A percentile compares a stretch with the other conserved stretches of the same genome.
These are phyloP conservation scores for Pammene aurita DNA, from an alignment of 2,888 invertebrate genomes.

Conservation along the genomic window DNA sequence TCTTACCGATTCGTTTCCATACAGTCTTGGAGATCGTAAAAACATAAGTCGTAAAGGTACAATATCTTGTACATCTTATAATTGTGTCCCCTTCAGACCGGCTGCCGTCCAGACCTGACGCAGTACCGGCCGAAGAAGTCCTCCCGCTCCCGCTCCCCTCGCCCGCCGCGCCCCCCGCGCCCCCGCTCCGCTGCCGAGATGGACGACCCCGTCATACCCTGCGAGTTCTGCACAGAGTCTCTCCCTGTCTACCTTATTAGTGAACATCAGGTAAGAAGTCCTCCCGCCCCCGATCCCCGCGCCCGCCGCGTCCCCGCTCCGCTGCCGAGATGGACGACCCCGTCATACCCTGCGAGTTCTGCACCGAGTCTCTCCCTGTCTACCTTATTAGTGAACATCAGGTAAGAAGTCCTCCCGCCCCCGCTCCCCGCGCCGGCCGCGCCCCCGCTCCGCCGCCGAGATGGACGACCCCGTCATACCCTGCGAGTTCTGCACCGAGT, in stretches of 20 bases:
- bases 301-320: constrained; percentile 24
- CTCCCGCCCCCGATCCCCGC: constrained; percentile 26
- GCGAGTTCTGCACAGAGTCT: constrained; percentile 72
- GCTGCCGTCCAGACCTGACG: constrained; percentile 68
- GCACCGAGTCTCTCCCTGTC: constrained; percentile 65
- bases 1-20: too few relatives aligned
- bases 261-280: constrained; percentile 67
- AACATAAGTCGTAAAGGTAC: too few relatives aligned
- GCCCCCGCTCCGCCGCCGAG: constrained; percentile 18
- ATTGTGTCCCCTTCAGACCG: constrained; percentile 56
- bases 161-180: constrained; percentile 25
- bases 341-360: constrained; percentile 44
- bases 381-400: constrained; percentile 73
- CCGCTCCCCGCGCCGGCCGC: constrained; percentile 25
- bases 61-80: background rate
- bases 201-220: constrained; percentile 67
- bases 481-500: constrained; percentile 54
- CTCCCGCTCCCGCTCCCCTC: constrained; percentile 20
- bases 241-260: constrained; percentile 71
- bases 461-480: too few relatives aligned
- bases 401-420: constrained; percentile 55
- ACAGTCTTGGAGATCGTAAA: too few relatives aligned
- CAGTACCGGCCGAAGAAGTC: constrained; percentile 48
- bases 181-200: constrained; percentile 12
- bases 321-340: background rate